phyloP scores from a whole-genome alignment of 2,888 invertebrate genomes.

The Endotricha flammealis region DNA sequence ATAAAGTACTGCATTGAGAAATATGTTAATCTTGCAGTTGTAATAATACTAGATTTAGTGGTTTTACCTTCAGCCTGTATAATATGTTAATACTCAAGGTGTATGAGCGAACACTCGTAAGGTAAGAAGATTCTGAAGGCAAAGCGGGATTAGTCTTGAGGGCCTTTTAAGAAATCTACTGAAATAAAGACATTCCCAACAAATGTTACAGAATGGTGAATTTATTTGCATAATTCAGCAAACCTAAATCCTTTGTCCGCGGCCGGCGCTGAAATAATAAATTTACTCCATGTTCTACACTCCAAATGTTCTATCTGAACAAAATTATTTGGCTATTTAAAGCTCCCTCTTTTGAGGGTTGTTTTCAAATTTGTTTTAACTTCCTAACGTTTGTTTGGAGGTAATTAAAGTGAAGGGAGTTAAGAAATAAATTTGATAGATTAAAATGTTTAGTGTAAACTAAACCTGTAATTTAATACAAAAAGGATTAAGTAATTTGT shows the following conservation, averaged over 20 bases:
- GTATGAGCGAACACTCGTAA: slow-evolving; percentile 41
- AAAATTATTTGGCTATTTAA: slow-evolving; percentile 67
- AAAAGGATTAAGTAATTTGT: too few species aligned
- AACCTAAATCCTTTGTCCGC: slow-evolving; percentile 75
- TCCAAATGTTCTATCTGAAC: slow-evolving; percentile 62
- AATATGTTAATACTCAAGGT: slow-evolving; percentile 39
- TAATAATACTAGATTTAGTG: slow-evolving; percentile 31
- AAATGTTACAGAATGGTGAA: slow-evolving; percentile 77
- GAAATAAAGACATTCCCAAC: slow-evolving; percentile 75
- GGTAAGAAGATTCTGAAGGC: slow-evolving; percentile 55
- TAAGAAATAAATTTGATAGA: neutral
- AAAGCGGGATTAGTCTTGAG: slow-evolving; percentile 61
- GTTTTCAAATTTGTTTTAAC: slow-evolving; percentile 38
- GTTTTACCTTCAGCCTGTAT: slow-evolving; percentile 29
- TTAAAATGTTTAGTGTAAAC: too few species aligned
- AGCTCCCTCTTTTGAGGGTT: slow-evolving; percentile 39
- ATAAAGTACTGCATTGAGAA: slow-evolving; percentile 30
- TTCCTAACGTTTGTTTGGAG: slow-evolving; percentile 19
- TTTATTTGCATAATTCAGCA: slow-evolving; percentile 77
- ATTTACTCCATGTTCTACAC: slow-evolving; percentile 70
- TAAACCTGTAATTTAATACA: too few species aligned
- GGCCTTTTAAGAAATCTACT: slow-evolving; percentile 69
- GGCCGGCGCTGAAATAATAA: slow-evolving; percentile 69
- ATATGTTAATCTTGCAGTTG: slow-evolving; percentile 33
- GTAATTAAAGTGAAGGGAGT: neutral